These are phyloP conservation scores for Macrophya annulata DNA, from an alignment of 2,888 invertebrate species.

Conservation along the genomic window DNA sequence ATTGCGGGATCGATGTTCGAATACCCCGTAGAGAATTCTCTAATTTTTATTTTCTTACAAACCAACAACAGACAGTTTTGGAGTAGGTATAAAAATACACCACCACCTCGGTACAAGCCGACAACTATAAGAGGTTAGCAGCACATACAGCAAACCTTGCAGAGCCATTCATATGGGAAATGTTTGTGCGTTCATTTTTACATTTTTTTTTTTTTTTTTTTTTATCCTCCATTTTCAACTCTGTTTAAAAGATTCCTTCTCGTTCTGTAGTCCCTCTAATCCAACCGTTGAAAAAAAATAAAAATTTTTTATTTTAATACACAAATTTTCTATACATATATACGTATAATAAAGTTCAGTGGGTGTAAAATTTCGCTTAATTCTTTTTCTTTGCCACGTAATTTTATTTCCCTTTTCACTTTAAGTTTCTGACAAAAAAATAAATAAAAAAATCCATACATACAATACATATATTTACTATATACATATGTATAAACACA, in stretches of 20 bases:
- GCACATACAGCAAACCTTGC: not conserved
- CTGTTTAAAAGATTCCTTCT: conserved; percentile 8
- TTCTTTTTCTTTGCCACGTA: not conserved
- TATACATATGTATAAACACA: not conserved
- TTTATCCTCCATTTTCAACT: not conserved
- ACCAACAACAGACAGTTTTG: not conserved
- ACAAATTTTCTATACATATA: not conserved
- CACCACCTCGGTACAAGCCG: not conserved
- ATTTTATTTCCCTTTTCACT: not conserved
- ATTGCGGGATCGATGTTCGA: no score
- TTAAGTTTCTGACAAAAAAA: not conserved
- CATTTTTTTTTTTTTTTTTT: not conserved
- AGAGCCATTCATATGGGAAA: conserved; percentile 25
- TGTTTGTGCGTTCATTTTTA: not conserved
- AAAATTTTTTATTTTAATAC: not conserved
- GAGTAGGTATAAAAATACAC: not conserved
- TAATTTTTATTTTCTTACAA: not conserved
- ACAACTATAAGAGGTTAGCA: not conserved
- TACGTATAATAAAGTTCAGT: not conserved
- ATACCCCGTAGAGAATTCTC: not conserved
- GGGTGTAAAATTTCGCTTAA: not conserved
- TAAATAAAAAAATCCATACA: not conserved
- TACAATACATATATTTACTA: not conserved
- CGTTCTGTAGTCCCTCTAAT: not conserved
- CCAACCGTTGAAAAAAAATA: not conserved